Evolutionary conservation across 2,888 invertebrate species (phyloP).

Genomic region (Sphecodes monilicornis): DNA sequence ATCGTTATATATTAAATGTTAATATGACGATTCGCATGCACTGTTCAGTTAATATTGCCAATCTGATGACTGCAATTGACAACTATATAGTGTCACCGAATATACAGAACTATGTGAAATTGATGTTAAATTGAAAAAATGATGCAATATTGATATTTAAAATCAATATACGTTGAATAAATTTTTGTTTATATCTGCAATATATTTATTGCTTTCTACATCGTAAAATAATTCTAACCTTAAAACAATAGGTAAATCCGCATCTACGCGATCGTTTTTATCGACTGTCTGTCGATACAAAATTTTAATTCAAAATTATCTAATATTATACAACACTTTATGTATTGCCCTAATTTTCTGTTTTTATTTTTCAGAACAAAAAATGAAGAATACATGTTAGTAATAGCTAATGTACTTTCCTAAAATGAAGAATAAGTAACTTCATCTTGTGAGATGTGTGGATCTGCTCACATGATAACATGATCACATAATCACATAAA

Average conservation of each 20-base stretch:
- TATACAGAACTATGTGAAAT: background rate
- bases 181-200: background rate
- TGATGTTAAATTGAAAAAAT: background rate
- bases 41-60: background rate
- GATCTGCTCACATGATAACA: slow-evolving; percentile 40
- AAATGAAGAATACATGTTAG: slow-evolving; percentile 32
- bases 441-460: background rate
- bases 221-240: slow-evolving; percentile 44
- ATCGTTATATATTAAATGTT: background rate
- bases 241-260: slow-evolving; percentile 28
- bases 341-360: background rate
- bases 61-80: background rate
- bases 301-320: background rate
- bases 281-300: slow-evolving; percentile 40
- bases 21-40: background rate
- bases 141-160: background rate
- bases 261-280: slow-evolving; percentile 23
- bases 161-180: background rate
- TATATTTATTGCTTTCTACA: slow-evolving; percentile 10
- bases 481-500: slow-evolving; percentile 19
- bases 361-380: slow-evolving; percentile 48
- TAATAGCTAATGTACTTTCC: slow-evolving; percentile 20
- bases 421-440: background rate
- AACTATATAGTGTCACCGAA: background rate
- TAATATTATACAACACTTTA: background rate